Evolutionary conservation across 2,113 vertebrate genomes (phyloP).

Genomic region (Nymphicus hollandicus): DNA sequence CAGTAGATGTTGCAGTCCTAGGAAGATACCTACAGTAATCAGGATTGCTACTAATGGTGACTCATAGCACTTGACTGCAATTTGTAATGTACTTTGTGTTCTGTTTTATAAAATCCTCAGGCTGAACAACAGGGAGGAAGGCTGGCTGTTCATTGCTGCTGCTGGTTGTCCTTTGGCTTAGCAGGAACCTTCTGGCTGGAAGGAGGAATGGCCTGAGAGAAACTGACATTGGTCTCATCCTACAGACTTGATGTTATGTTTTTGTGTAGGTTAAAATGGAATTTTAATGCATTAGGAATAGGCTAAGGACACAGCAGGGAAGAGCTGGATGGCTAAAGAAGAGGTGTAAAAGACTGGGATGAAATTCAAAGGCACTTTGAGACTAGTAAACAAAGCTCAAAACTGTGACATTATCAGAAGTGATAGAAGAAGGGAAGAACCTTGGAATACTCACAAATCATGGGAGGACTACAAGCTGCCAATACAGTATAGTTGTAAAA

Average conservation of each 20-base stretch:
- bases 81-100: not conserved
- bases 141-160: not conserved
- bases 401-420: not conserved
- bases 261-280: not conserved
- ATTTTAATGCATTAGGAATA: not conserved
- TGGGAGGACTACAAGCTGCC: not conserved
- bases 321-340: not conserved
- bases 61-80: not conserved
- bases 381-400: not conserved
- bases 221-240: not conserved
- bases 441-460: not conserved
- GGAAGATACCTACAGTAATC: not conserved
- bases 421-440: not conserved
- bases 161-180: not conserved
- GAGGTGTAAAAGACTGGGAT: not conserved
- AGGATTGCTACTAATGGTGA: not conserved
- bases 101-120: not conserved
- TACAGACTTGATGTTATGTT: not conserved
- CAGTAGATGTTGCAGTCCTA: not conserved
- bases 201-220: not conserved
- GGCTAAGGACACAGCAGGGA: not conserved
- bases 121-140: not conserved
- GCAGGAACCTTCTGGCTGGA: not conserved
- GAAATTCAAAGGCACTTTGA: not conserved
- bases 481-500: not conserved